Evolutionary conservation across 1,140 invertebrate genomes (phyloP).

Genomic region (Palaemon carinicauda): DNA sequence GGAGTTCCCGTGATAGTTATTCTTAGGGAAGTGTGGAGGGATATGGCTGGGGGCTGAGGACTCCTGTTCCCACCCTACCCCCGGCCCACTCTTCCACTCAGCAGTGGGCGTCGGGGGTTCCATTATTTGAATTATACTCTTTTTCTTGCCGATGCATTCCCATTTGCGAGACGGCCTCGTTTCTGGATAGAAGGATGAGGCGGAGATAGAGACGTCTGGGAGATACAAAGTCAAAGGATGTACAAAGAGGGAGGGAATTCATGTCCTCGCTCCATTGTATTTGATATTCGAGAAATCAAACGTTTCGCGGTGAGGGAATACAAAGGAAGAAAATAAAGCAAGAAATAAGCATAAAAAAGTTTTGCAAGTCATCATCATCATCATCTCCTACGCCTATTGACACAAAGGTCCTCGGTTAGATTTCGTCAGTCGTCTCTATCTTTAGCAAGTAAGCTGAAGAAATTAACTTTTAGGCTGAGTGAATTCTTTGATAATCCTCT

Average conservation of each 20-base stretch:
- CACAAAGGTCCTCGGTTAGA: too few species aligned
- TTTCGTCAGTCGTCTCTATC: too few species aligned
- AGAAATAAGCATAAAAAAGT: too few species aligned
- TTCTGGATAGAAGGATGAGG: not conserved
- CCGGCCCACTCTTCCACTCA: not conserved
- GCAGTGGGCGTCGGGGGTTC: conserved; percentile 28
- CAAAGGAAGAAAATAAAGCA: too few species aligned
- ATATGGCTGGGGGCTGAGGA: not conserved
- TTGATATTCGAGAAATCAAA: too few species aligned
- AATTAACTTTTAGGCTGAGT: too few species aligned
- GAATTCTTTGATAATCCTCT: too few species aligned
- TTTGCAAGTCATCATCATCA: too few species aligned
- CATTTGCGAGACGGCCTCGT: not conserved
- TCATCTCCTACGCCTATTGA: too few species aligned
- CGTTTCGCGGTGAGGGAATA: too few species aligned
- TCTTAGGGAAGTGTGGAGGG: not conserved
- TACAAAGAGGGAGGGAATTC: not conserved
- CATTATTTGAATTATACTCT: conserved; percentile 50
- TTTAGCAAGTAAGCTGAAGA: too few species aligned
- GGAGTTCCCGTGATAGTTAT: conserved; percentile 50
- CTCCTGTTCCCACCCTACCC: not conserved
- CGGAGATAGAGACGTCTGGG: not conserved
- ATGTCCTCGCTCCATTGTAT: too few species aligned
- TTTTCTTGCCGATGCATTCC: conserved; percentile 42
- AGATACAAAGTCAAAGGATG: not conserved